Percentiles rank a stretch among this genome's conserved stretches.
Conservation (phyloP, 2,888 invertebrate genomes). For the Callinectes sapidus region DNA sequence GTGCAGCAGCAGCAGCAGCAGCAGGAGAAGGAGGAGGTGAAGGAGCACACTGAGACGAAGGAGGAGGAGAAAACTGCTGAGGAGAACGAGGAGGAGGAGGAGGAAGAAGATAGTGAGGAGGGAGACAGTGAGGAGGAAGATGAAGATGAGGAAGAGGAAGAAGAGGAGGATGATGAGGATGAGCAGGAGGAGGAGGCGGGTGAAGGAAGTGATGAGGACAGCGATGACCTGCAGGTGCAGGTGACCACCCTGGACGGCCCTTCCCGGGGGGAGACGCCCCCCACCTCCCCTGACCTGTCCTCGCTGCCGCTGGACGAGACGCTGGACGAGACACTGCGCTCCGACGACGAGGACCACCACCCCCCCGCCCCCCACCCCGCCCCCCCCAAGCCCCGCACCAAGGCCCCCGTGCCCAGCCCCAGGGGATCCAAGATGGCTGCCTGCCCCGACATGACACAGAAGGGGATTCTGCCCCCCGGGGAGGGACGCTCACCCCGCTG, state of each 20-base stretch:
- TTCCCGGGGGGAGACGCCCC: constrained; percentile 44
- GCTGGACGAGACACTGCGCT: constrained; percentile 47
- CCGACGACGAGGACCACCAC: constrained; percentile 32
- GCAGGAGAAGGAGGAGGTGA: not conserved
- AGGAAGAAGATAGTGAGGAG: not conserved
- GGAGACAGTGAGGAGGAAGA: not conserved
- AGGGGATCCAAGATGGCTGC: constrained; percentile 49
- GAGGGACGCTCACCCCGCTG: not conserved
- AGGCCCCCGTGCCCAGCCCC: constrained; percentile 58
- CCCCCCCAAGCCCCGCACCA: not conserved
- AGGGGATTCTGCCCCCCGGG: not conserved
- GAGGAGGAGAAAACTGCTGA: not conserved
- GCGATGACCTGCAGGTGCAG: constrained; percentile 18
- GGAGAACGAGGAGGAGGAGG: not conserved
- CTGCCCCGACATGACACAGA: not conserved
- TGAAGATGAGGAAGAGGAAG: not conserved
- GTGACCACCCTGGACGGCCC: constrained; percentile 34
- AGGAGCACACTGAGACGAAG: not conserved
- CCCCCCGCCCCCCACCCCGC: not conserved
- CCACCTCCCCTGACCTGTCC: not conserved
- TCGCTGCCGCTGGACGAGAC: constrained; percentile 9
- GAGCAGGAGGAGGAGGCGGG: no score
- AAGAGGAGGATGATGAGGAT: not conserved
- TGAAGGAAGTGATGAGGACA: not conserved
- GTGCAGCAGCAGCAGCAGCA: not conserved